Conservation (phyloP, 2,888 invertebrate genomes). For the Xestia rhomboidea region DNA sequence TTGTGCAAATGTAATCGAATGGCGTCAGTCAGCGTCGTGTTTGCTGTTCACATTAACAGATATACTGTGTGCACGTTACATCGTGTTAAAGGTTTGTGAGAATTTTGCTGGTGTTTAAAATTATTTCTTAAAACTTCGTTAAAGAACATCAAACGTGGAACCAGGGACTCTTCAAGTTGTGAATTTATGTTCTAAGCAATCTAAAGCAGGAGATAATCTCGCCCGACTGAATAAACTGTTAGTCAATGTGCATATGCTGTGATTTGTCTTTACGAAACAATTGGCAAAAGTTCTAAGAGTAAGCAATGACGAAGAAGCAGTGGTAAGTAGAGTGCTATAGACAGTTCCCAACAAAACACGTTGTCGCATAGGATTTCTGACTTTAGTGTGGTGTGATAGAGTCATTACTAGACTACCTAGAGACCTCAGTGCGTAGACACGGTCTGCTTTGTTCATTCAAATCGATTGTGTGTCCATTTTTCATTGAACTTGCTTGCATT, state of each 20-base stretch:
- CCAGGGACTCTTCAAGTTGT: not conserved
- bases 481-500: not conserved
- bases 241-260: not conserved
- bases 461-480: not conserved
- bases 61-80: slow-evolving; percentile 47
- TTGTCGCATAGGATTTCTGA: not conserved
- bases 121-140: slow-evolving; percentile 2
- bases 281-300: not conserved
- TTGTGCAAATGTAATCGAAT: slow-evolving; percentile 56
- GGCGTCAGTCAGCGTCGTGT: slow-evolving; percentile 56
- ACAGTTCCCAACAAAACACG: not conserved
- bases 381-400: not conserved
- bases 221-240: not conserved
- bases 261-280: not conserved
- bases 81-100: slow-evolving; percentile 55
- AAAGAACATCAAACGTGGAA: not conserved
- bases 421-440: not conserved
- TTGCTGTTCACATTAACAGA: slow-evolving; percentile 64
- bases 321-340: slow-evolving; percentile 32
- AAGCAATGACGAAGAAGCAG: not conserved
- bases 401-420: not conserved
- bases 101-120: slow-evolving; percentile 28
- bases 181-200: not conserved
- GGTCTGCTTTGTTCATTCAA: not conserved
- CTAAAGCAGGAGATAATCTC: too few relatives aligned